Evolutionary conservation across 2,113 vertebrate species (phyloP).

Genomic region (Ophiodon elongatus): DNA sequence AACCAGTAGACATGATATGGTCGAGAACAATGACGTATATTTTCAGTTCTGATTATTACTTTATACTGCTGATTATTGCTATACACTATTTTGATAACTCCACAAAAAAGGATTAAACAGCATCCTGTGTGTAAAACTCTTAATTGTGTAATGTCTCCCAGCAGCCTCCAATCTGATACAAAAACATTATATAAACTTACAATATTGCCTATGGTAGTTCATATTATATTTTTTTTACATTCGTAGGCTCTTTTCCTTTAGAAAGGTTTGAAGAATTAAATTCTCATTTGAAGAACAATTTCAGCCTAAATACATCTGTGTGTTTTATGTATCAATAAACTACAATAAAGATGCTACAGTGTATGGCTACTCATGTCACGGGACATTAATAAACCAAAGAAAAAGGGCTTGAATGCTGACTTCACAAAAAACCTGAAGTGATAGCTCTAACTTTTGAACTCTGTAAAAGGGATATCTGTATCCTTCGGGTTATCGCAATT

Average conservation of each 20-base stretch:
- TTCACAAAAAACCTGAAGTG: background rate
- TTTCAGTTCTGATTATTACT: background rate
- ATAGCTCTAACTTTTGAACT: slow-evolving; percentile 10
- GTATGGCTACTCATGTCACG: background rate
- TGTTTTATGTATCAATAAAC: background rate
- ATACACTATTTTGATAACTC: background rate
- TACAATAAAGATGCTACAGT: background rate
- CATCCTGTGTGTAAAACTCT: background rate
- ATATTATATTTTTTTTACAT: background rate
- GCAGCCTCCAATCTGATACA: background rate
- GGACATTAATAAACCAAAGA: background rate
- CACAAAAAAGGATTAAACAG: background rate
- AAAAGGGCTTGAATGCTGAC: background rate
- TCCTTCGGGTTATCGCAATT: background rate
- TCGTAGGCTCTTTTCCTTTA: background rate
- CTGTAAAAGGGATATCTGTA: background rate
- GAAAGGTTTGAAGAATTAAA: background rate
- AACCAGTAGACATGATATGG: background rate
- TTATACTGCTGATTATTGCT: background rate
- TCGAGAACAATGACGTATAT: background rate
- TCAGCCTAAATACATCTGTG: background rate
- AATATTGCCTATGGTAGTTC: background rate
- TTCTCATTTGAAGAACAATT: background rate
- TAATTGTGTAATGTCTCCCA: background rate
- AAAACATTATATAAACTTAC: background rate